These are phyloP conservation scores for Ploceus nigricollis DNA, from an alignment of 2,113 vertebrate genomes.

Conservation along the genomic window DNA sequence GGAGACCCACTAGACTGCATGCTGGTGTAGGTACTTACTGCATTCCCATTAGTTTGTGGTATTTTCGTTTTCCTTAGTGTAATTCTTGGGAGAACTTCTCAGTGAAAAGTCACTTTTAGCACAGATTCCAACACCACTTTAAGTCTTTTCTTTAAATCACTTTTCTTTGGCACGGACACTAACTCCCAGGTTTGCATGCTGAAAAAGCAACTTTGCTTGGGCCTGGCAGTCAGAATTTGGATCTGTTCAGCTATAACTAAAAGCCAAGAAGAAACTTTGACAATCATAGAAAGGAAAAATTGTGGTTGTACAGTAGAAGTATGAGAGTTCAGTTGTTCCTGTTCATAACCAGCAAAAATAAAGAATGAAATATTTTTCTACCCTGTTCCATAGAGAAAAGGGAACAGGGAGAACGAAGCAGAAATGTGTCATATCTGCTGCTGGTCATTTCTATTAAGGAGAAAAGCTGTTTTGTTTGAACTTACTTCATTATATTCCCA, in stretches of 20 bases:
- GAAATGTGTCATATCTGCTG: accelerated
- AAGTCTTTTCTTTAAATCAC: neutral
- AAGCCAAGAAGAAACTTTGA: neutral
- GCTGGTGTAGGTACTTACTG: neutral
- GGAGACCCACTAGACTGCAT: neutral
- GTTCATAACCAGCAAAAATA: neutral
- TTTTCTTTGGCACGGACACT: neutral
- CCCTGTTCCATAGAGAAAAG: neutral
- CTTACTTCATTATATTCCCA: neutral
- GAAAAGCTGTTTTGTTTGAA: neutral
- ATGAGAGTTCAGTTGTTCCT: neutral
- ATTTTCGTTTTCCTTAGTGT: neutral
- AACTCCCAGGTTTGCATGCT: neutral
- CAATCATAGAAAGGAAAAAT: neutral
- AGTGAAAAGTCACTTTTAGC: neutral
- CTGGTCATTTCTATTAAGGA: neutral
- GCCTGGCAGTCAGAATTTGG: neutral
- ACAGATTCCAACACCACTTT: neutral
- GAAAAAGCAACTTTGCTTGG: neutral
- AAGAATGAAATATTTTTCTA: neutral
- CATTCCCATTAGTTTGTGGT: neutral
- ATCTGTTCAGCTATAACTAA: neutral
- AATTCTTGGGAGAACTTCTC: neutral
- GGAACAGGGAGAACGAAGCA: neutral
- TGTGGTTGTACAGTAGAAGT: neutral